Evolutionary conservation across 2,888 invertebrate species (phyloP).

Genomic region (Galeopsomyia nigrocyanea): DNA sequence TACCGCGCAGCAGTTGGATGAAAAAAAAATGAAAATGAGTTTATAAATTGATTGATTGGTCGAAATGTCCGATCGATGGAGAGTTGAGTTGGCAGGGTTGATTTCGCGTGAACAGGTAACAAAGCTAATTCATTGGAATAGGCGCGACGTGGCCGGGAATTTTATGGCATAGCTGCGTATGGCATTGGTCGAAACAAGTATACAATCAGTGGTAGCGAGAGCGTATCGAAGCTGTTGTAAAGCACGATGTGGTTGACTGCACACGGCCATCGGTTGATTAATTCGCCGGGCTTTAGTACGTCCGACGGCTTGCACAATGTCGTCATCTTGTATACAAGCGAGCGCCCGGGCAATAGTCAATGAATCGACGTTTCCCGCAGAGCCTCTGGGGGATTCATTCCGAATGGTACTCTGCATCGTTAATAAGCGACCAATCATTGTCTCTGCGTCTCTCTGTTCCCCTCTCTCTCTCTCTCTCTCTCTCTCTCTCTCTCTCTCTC

Average conservation of each 20-base stretch:
- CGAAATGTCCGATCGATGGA: too few species aligned
- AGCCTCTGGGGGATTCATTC: constrained; percentile 20
- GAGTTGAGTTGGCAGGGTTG: too few species aligned
- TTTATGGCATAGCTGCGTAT: too few species aligned
- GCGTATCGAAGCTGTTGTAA: constrained; percentile 22
- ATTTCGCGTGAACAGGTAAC: too few species aligned
- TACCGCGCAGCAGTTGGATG: too few species aligned
- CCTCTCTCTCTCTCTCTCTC: background rate
- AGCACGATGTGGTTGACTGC: background rate
- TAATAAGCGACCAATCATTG: constrained; percentile 48
- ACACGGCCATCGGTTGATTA: constrained; percentile 24
- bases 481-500: background rate
- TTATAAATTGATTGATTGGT: too few species aligned
- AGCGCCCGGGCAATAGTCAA: constrained; percentile 4
- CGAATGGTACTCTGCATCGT: constrained; percentile 41
- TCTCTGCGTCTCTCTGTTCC: background rate
- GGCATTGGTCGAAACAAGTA: too few species aligned
- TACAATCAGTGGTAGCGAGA: too few species aligned
- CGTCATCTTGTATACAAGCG: constrained; percentile 37
- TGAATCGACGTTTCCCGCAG: constrained; percentile 27
- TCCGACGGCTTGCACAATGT: constrained; percentile 16
- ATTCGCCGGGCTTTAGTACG: constrained; percentile 21
- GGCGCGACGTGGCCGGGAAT: too few species aligned
- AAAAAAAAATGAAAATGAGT: too few species aligned
- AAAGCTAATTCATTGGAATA: too few species aligned